Evolutionary conservation across 2,113 vertebrate genomes (phyloP).

Genomic region (Carassius carassius): DNA sequence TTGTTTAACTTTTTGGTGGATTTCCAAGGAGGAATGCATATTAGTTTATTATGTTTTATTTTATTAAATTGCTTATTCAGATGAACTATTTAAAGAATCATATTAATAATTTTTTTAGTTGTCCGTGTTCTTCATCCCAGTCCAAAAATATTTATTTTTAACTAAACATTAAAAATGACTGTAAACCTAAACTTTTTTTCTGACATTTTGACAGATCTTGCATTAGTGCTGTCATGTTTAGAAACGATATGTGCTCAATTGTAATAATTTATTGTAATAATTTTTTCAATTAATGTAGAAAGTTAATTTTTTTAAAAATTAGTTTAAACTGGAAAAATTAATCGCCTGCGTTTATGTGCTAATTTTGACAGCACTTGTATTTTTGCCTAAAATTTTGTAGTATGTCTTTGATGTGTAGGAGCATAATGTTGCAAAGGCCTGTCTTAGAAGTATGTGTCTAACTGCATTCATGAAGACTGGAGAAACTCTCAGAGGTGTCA

Average conservation of each 20-base stretch:
- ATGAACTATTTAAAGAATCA: not conserved
- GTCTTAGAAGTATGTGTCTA: not conserved
- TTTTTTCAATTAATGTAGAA: no score
- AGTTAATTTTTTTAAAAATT: no score
- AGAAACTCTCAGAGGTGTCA: constrained; percentile 9
- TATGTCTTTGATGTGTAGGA: not conserved
- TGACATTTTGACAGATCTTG: not conserved
- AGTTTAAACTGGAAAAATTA: no score
- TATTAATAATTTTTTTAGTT: not conserved
- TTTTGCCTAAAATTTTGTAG: not conserved
- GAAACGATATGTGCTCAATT: not conserved
- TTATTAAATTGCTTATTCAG: not conserved
- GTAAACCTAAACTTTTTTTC: not conserved
- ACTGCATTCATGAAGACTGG: not conserved
- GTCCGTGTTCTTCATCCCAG: not conserved
- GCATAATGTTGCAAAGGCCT: not conserved
- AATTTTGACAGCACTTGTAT: no score
- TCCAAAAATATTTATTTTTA: not conserved
- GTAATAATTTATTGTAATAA: no score
- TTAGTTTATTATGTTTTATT: not conserved
- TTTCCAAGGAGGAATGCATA: not conserved
- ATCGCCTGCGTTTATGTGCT: no score
- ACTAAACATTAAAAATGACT: not conserved
- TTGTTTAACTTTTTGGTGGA: not conserved
- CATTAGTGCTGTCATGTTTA: not conserved